Evolutionary conservation across 1,140 invertebrate genomes (phyloP), one percentile per base, ranked within the genome.

Genomic region (Delia radicum): DNA sequence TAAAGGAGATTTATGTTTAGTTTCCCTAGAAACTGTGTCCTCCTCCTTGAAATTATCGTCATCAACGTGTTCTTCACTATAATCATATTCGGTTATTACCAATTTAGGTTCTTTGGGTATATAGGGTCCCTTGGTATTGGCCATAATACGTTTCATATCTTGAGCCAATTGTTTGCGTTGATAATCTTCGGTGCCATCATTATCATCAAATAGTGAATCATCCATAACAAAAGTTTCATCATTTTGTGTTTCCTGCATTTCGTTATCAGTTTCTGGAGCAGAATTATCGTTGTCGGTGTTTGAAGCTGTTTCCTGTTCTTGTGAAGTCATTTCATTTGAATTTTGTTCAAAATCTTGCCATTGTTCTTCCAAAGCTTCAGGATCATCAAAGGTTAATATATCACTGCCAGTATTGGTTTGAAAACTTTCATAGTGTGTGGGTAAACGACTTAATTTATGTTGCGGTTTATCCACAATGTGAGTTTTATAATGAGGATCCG

Each of bases 61-160:
- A n/a, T n/a, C n/a, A 15, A 21, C 12, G 48, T 55, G 48, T 8
- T 33, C 28, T 6, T 21, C 62, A 69, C 65, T 69, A 13, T 76
- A 76, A 62, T 73, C 75, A 37, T 76, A 76, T 27, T 76, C 75
- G 26, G 61, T 61, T 27, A 76, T 71, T 4, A 76, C 31, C 8
- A 76, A 29, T 13, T 73, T 76, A 2, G 71, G 29, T 21, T 28
- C 46, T 31, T 76, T 76, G 18, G 27, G 18, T 8, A 26, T 12
- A 42, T 74, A 72, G 5, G 61, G 75, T 8, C 63, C 65, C 29
- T 74, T 79, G 24, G 79, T 81, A 63, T 86, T 86, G 46, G 81
- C 83, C 82, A 86, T 83, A 31, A 86, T 86, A 24, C 85, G 85
- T 71, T 82, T 78, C 85, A 86, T 86, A 63, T 86, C 83, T 73